Conservation (phyloP, 2,888 invertebrate species). For the Chymomyza amoena region DNA sequence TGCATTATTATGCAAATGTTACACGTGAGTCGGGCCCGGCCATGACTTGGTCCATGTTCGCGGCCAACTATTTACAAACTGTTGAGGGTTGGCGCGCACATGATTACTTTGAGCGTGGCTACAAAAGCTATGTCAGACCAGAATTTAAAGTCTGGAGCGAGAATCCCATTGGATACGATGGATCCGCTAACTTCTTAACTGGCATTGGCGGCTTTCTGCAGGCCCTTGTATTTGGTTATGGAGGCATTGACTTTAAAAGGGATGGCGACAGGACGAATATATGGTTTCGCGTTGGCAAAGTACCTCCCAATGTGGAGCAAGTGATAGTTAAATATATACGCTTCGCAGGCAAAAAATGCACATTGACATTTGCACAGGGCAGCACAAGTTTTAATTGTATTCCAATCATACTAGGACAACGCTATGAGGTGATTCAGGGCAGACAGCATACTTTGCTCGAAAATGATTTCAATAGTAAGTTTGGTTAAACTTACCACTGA, state of each 20-base stretch:
- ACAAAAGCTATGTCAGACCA: slow-evolving; percentile 80
- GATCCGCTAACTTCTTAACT: slow-evolving; percentile 82
- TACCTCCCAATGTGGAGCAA: slow-evolving; percentile 43
- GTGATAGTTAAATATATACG: slow-evolving; percentile 37
- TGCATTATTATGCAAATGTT: slow-evolving; percentile 81
- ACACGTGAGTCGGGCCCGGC: slow-evolving; percentile 81
- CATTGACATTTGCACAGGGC: slow-evolving; percentile 19
- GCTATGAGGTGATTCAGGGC: slow-evolving; percentile 36
- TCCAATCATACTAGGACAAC: neutral
- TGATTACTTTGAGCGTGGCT: slow-evolving; percentile 80
- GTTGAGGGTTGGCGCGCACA: slow-evolving; percentile 78
- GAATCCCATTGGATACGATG: slow-evolving; percentile 79
- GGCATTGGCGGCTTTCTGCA: slow-evolving; percentile 83
- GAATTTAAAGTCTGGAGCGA: slow-evolving; percentile 84
- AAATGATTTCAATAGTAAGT: slow-evolving; percentile 38
- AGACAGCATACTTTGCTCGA: slow-evolving; percentile 18
- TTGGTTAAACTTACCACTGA: neutral
- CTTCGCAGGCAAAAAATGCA: slow-evolving; percentile 39
- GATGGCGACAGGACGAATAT: slow-evolving; percentile 24
- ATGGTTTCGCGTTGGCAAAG: slow-evolving; percentile 1
- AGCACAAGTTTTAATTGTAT: slow-evolving; percentile 30
- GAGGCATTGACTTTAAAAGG: slow-evolving; percentile 80
- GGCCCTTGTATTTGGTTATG: slow-evolving; percentile 81
- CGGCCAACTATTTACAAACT: slow-evolving; percentile 80
- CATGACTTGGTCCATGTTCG: slow-evolving; percentile 84